Evolutionary conservation across 2,113 vertebrate species (phyloP), one percentile per base, ranked within the genome.

Genomic region (Syrrhaptes paradoxus): DNA sequence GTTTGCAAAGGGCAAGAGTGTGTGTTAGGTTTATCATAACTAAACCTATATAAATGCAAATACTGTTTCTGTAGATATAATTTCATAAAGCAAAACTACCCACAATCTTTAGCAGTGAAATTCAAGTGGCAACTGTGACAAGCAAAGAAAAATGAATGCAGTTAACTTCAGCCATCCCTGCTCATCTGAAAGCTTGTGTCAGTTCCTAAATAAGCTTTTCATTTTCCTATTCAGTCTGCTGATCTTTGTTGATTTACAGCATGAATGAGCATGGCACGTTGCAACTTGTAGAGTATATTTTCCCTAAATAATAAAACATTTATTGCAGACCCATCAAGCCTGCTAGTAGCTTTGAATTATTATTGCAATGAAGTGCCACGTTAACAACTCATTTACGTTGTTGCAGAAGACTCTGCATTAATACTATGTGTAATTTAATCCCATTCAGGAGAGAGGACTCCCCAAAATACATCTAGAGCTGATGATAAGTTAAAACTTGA

Each of bases 221-320:
- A 98, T 98, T 98, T 98, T 97, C 96, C 98, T 97, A 96, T 98
- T 98, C 98, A 98, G 96, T 96, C 97, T 97, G 97, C 97, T 98
- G 98, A 98, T 98, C 98, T 98, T 97, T 97, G 98, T 97, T 98
- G 98, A 98, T 98, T 98, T 98, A 98, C 97, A 97, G 97, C 97
- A 97, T 98, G 98, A 98, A 98, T 97, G 96, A 98, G 97, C 97
- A 97, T 97, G 97, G 97, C 96, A 97, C 96, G 89, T 77, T 92
- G 97, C 93, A 97, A 97, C 98, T 97, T 96, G 96, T 96, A 97
- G 88, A 97, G 97, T 95, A 86, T 97, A 97, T 97, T 98, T 98
- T 98, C 94, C 96, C 96, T 93, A 98, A 98, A 98, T 98, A 98
- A 98, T 98, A 97, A 98, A 98, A 97, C 97, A 97, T 97, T 98